Evolutionary conservation across 2,113 vertebrate genomes (phyloP), one percentile per base, ranked within the genome.

Genomic region (Podarcis cretensis): DNA sequence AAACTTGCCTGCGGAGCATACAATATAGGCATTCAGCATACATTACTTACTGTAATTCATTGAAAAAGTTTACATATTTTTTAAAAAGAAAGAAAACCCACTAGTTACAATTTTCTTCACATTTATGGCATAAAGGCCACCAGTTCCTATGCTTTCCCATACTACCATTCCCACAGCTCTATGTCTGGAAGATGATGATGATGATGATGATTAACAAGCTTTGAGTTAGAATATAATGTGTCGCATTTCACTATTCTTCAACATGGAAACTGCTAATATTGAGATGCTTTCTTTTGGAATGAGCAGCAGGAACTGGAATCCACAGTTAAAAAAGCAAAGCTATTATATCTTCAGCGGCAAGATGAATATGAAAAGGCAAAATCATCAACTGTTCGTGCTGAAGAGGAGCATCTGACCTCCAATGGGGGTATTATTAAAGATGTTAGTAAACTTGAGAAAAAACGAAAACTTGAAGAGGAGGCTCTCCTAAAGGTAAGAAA

Each of bases 291-390:
- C 1, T 65, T 81, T 12, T 80, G 14, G 77, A 30, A 93, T 95
- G 3, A 94, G 9, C 94, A 99, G 99, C 97, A 99, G n/a, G 99
- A 99, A 89, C 97, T 98, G 69, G 98, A 99, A 93, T 95, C 96
- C 1, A 97, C 98, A 87, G 95, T 98, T 84, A 98, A 95, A 95
- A 99, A 99, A 96, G 98, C 98, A 0, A 98, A 97, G 90, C 89
- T 98, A 91, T 95, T 99, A 68, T 98, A 98, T 91, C 95, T 95
- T 1, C 99, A 99, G 94, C 97, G 98, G 93, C 98, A 98, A 87
- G 98, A 99, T 90, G 99, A 99, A 76, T 98, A 99, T n/a, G 99
- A 99, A 90, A 99, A 98, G 86, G 99, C 98, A 84, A 98, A 98
- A 88, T 97, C 96, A 68, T 98, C 97, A 79, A 98, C 98, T 93